Conservation (phyloP, 2,888 invertebrate species). For the Branchinecta sandiegonensis region DNA sequence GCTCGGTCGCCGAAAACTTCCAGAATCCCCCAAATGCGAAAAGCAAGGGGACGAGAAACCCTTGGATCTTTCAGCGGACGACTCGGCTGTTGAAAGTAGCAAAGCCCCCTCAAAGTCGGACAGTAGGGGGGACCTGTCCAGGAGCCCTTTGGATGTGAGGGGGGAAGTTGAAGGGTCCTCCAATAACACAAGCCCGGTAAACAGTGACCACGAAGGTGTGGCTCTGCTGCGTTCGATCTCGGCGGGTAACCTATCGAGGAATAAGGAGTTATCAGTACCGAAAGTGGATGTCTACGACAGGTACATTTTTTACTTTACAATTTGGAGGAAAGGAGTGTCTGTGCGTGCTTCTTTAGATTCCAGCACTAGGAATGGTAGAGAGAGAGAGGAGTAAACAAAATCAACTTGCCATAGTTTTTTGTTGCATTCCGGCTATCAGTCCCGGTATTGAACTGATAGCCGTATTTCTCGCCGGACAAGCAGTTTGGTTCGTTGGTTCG, state of each 20-base stretch:
- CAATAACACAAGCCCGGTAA: slow-evolving; percentile 23
- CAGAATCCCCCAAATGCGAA: slow-evolving; percentile 6
- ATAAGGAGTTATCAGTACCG: background rate
- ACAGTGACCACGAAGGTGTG: slow-evolving; percentile 17
- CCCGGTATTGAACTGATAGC: no score
- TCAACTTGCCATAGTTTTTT: no score
- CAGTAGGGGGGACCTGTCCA: background rate
- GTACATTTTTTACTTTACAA: no score
- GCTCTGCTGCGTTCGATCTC: slow-evolving; percentile 1
- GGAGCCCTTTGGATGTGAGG: slow-evolving; percentile 6
- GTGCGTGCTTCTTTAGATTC: no score
- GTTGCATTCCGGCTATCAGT: no score
- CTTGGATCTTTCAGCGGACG: background rate
- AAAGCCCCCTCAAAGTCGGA: slow-evolving; percentile 1
- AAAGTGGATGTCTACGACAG: background rate
- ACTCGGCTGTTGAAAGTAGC: background rate
- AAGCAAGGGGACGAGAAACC: slow-evolving; percentile 6
- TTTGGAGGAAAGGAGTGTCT: no score
- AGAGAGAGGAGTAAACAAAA: no score
- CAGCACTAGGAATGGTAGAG: no score
- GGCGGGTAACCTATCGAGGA: background rate
- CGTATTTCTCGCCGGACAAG: no score
- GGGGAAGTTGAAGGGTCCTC: slow-evolving; percentile 24
- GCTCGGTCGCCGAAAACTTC: slow-evolving; percentile 6
- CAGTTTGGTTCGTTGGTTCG: no score